Evolutionary conservation across 1,140 invertebrate genomes (phyloP).

Genomic region (Lutraria rhynchaena): DNA sequence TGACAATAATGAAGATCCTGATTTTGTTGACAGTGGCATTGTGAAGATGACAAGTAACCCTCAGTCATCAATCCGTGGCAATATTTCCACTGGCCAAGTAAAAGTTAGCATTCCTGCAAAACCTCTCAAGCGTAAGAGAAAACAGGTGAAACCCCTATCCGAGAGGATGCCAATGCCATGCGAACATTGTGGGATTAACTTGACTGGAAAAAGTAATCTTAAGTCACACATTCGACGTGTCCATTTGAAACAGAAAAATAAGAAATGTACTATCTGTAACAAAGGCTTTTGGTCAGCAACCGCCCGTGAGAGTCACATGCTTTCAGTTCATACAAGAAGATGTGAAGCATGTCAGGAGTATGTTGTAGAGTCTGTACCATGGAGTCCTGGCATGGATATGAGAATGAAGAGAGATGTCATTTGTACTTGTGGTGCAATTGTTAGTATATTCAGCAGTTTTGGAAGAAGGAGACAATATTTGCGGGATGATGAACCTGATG

Average conservation of each 20-base stretch:
- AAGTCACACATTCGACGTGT: conserved; percentile 53
- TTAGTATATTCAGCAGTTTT: conserved; percentile 56
- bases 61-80: neutral
- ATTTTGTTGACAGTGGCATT: neutral
- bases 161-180: conserved; percentile 49
- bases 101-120: neutral
- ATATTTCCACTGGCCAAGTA: neutral
- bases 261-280: conserved; percentile 49
- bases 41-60: neutral
- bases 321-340: conserved; percentile 52
- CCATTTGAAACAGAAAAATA: conserved; percentile 38
- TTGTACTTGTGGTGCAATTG: conserved; percentile 51
- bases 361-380: conserved; percentile 55
- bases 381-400: conserved; percentile 48
- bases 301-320: conserved; percentile 52
- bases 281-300: conserved; percentile 50
- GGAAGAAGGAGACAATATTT: conserved; percentile 40
- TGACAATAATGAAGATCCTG: neutral
- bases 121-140: conserved; percentile 28
- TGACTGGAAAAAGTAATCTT: conserved; percentile 53
- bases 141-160: conserved; percentile 27
- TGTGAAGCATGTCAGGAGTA: conserved; percentile 55
- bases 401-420: conserved; percentile 53
- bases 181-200: conserved; percentile 43
- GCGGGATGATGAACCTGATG: conserved; percentile 50